Evolutionary conservation across 2,797 vertebrate genomes (phyloP), one percentile per base, ranked within the genome.

Genomic region (Enteromius trimaculatus): DNA sequence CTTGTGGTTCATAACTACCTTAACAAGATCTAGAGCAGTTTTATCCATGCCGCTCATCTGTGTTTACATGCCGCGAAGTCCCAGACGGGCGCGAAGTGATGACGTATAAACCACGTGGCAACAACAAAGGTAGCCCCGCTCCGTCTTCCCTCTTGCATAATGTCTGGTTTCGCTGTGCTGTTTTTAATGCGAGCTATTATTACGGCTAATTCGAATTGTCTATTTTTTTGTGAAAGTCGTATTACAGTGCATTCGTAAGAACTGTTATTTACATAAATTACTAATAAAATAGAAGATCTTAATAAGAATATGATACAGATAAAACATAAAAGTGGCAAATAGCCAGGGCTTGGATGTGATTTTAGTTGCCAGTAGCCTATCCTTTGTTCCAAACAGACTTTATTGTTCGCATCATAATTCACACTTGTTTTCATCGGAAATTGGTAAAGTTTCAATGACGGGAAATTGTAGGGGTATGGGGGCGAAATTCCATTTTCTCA

Each of bases 1-100:
- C 6, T n/a, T 47, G 4, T n/a, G 23, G 64, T 78, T 51, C 74
- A 55, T 79, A 71, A 34, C 16, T 85, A 95, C 95, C 95, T 94
- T 94, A 2, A 95, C 93, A 1, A 96, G 92, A 86, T 88, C 86
- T 21, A 95, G 90, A 90, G 92, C 93, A 7, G 17, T 9, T 47
- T 81, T 34, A 16, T 79, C 70, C 77, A 77, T 70, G 14, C 47
- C 34, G 55, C 70, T 23, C n/a, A n/a, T 80, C 19, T 13, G 16
- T 88, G 60, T 84, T 75, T 37, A 14, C 86, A 23, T 92, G 89
- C 92, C 53, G 23, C 58, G 34, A 4, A 11, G 31, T 19, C 21
- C 16, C 11, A 23, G 2, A 39, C 17, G 2, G 26, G 76, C 86
- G 88, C 89, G 10, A 1, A 34, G 17, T 88, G 81, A 87, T 89